Percentiles rank a stretch among this genome's conserved stretches.
phyloP scores from a whole-genome alignment of 1,140 invertebrate species.

The Drosophila ercepeae region DNA sequence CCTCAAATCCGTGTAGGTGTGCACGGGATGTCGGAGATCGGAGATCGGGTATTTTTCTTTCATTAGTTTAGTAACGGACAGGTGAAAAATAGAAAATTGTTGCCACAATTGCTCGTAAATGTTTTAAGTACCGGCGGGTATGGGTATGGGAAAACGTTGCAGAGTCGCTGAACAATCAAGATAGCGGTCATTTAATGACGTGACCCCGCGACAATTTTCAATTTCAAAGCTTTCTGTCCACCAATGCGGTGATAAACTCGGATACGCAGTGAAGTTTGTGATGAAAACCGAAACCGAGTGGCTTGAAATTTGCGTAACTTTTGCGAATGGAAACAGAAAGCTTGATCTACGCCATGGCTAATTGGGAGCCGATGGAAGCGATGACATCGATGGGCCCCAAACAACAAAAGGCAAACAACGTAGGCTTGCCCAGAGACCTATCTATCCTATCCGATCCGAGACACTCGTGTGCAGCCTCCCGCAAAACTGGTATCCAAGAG shows the following conservation, averaged over 20 bases:
- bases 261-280: constrained; percentile 24
- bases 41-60: constrained; percentile 5
- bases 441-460: constrained; percentile 3
- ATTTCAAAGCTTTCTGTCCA: constrained; percentile 43
- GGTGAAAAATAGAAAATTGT: constrained; percentile 11
- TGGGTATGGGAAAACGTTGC: constrained; percentile 19
- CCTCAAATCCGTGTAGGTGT: constrained; percentile 16
- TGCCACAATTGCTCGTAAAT: constrained; percentile 36
- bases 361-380: constrained; percentile 46
- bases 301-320: constrained; percentile 67
- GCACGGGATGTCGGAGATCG: not conserved
- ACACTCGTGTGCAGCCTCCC: constrained; percentile 16
- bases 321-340: constrained; percentile 61
- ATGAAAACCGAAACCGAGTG: constrained; percentile 53
- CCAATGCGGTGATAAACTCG: constrained; percentile 74
- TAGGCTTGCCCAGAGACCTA: not conserved
- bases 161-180: constrained; percentile 37
- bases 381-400: constrained; percentile 53
- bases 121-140: constrained; percentile 47
- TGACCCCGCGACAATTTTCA: constrained; percentile 50
- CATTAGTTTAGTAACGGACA: not conserved
- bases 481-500: constrained; percentile 34
- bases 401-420: constrained; percentile 35
- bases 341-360: constrained; percentile 40
- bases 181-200: constrained; percentile 48